phyloP scores from a whole-genome alignment of 2,113 vertebrate species.

The Morone saxatilis region DNA sequence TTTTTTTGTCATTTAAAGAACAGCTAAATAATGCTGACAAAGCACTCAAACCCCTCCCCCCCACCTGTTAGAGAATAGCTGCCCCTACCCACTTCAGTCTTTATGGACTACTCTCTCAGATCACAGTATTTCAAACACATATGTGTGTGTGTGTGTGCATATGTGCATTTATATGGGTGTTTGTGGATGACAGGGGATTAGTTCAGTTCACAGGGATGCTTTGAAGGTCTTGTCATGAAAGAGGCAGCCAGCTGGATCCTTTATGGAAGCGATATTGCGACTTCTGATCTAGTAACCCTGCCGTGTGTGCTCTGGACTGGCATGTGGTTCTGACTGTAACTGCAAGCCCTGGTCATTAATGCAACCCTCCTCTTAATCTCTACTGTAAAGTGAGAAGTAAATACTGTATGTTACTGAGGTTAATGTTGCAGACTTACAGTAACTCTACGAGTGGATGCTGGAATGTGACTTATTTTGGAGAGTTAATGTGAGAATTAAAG shows the following conservation, averaged over 20 bases:
- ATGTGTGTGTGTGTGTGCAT: background rate
- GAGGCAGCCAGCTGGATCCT: constrained; percentile 50
- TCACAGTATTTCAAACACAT: constrained; percentile 38
- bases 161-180: constrained; percentile 23
- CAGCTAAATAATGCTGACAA: constrained; percentile 66
- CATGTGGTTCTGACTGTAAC: constrained; percentile 25
- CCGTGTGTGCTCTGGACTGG: constrained; percentile 29
- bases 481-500: background rate
- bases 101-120: constrained; percentile 32
- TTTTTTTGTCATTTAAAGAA: constrained; percentile 74
- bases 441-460: background rate
- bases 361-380: constrained; percentile 8
- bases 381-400: background rate
- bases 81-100: constrained; percentile 38
- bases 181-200: constrained; percentile 47
- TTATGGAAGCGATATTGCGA: constrained; percentile 43
- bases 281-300: constrained; percentile 35
- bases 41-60: constrained; percentile 50
- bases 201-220: constrained; percentile 57
- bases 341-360: constrained; percentile 3
- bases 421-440: background rate
- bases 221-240: constrained; percentile 59
- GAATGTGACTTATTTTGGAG: background rate
- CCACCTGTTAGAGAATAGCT: constrained; percentile 55
- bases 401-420: background rate